phyloP scores from a whole-genome alignment of 2,113 vertebrate species.

The Pterocles orientalis region DNA sequence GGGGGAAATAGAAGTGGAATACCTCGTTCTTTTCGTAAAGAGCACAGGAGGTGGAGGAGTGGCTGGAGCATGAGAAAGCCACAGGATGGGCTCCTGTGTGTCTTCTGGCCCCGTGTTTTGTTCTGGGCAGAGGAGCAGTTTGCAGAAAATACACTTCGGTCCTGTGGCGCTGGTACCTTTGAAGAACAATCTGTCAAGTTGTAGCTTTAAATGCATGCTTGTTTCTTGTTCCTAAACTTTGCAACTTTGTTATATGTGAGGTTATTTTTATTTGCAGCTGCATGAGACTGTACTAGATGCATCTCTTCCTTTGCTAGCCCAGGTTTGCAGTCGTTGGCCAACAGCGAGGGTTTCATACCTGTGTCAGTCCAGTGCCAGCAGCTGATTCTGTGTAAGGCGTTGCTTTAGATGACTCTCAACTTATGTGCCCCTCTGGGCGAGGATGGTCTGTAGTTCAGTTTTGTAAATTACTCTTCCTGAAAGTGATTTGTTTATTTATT shows the following conservation, averaged over 20 bases:
- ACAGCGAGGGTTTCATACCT: accelerated
- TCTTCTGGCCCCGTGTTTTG: not conserved
- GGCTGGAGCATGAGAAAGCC: not conserved
- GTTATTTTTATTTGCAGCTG: not conserved
- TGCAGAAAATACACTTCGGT: not conserved
- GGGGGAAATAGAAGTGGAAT: not conserved
- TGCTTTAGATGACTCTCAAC: not conserved
- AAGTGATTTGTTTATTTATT: not conserved
- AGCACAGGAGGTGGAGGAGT: not conserved
- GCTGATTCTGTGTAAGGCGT: not conserved
- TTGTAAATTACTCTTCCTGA: not conserved
- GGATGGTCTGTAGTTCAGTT: not conserved
- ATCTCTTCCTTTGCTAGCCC: not conserved
- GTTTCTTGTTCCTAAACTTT: not conserved
- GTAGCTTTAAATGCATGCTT: no score
- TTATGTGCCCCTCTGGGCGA: not conserved
- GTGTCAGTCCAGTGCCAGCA: accelerated
- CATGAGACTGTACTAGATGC: not conserved
- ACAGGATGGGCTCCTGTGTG: accelerated
- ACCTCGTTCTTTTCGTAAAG: not conserved
- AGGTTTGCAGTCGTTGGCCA: no score
- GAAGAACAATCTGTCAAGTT: no score
- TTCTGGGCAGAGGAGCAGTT: not conserved
- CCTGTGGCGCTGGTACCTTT: accelerated
- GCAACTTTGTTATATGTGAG: not conserved